phyloP scores from a whole-genome alignment of 64 coral and sea anemone species.

The Montipora cactus region DNA sequence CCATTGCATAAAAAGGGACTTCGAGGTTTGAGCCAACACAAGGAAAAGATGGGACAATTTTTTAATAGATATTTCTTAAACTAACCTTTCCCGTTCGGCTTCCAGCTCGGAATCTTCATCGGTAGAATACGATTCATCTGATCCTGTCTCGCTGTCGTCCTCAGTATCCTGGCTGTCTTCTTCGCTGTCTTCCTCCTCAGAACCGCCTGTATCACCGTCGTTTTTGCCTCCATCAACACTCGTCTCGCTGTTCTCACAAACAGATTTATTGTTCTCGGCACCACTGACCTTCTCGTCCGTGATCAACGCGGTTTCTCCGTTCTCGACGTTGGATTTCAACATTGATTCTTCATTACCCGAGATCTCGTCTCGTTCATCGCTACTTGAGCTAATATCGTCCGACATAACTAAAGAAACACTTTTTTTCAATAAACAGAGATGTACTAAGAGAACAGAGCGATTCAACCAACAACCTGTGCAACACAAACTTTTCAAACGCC shows the following conservation, averaged over 20 bases:
- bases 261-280: neutral
- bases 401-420: neutral
- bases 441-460: neutral
- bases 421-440: neutral
- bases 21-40: neutral
- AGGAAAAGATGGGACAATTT: neutral
- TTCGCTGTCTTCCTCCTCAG: slow-evolving; percentile 12
- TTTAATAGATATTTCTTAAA: neutral
- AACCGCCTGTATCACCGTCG: neutral
- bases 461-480: neutral
- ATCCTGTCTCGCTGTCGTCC: slow-evolving; percentile 18
- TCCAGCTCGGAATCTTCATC: slow-evolving; percentile 34
- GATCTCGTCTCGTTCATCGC: slow-evolving; percentile 32
- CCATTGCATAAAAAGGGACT: neutral
- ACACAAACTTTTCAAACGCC: neutral
- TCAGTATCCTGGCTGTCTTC: neutral
- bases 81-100: slow-evolving; percentile 14
- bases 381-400: neutral
- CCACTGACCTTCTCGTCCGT: slow-evolving; percentile 17
- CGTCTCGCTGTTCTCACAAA: neutral
- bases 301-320: neutral
- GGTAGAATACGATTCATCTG: neutral
- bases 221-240: neutral
- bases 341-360: neutral
- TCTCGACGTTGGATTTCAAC: slow-evolving; percentile 2